Evolutionary conservation across 2,113 vertebrate genomes (phyloP).

Genomic region (Hystrix cristata): DNA sequence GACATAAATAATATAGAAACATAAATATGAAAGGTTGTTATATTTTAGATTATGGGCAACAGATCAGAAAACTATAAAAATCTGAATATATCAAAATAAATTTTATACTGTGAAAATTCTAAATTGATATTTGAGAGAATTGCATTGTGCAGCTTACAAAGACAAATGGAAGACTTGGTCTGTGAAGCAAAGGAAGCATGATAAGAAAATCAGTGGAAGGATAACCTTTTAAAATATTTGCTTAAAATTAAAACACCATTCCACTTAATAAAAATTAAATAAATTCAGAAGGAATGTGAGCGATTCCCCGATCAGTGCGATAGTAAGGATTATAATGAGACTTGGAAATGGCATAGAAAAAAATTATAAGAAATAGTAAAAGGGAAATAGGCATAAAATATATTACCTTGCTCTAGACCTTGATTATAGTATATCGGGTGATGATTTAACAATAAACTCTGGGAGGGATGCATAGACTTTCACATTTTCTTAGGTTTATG

Average conservation of each 20-base stretch:
- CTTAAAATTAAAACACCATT: background rate
- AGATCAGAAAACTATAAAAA: constrained; percentile 21
- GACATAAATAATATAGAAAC: background rate
- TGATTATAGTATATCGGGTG: background rate
- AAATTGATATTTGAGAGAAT: constrained; percentile 19
- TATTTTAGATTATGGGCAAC: constrained; percentile 45
- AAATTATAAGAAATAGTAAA: constrained; percentile 11
- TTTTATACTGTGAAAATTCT: background rate
- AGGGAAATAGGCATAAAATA: background rate
- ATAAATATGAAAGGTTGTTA: background rate
- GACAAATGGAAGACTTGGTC: constrained; percentile 1
- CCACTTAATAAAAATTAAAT: background rate
- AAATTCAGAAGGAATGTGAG: background rate
- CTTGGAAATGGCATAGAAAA: background rate
- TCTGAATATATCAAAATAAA: background rate
- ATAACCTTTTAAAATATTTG: constrained; percentile 2
- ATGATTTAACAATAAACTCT: background rate
- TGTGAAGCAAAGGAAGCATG: background rate
- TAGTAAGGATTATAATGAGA: background rate
- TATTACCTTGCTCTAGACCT: background rate
- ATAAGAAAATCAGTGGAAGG: background rate
- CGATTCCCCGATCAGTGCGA: background rate
- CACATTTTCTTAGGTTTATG: constrained; percentile 29
- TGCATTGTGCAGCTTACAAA: constrained; percentile 16
- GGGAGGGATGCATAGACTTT: background rate